Conservation (phyloP, 2,888 invertebrate species). For the Lithophane socia region DNA sequence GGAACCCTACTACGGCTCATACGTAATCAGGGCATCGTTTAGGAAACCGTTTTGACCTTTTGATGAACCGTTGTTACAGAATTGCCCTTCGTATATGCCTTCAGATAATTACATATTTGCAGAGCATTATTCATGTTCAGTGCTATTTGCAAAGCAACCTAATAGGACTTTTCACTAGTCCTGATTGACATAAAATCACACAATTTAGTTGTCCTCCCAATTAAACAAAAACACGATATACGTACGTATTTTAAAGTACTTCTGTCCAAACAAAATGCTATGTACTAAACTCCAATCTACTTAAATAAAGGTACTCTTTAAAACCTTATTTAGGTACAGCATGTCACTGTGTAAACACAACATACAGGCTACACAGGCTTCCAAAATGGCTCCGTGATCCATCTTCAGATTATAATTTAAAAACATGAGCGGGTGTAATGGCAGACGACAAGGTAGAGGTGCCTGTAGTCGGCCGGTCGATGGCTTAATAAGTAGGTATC, state of each 20-base stretch:
- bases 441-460: constrained; percentile 69
- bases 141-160: no score
- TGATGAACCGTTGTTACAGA: constrained; percentile 32
- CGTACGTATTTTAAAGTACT: no score
- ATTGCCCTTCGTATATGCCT: constrained; percentile 7
- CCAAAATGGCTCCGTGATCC: constrained; percentile 75
- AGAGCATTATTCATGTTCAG: neutral
- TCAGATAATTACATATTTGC: constrained; percentile 19
- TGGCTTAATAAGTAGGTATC: constrained; percentile 90
- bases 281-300: neutral
- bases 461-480: constrained; percentile 80
- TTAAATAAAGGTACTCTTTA: neutral
- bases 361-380: constrained; percentile 78
- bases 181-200: no score
- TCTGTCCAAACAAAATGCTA: neutral
- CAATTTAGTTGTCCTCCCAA: no score
- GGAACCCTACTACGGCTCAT: constrained; percentile 72
- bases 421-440: constrained; percentile 86
- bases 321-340: constrained; percentile 29
- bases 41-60: constrained; percentile 62
- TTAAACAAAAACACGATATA: no score
- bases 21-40: constrained; percentile 76
- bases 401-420: constrained; percentile 86
- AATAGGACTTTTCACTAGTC: no score
- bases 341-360: constrained; percentile 62